These are phyloP conservation scores for Otolemur crassicaudatus DNA, from an alignment of 2,797 vertebrate species.

Conservation along the genomic window DNA sequence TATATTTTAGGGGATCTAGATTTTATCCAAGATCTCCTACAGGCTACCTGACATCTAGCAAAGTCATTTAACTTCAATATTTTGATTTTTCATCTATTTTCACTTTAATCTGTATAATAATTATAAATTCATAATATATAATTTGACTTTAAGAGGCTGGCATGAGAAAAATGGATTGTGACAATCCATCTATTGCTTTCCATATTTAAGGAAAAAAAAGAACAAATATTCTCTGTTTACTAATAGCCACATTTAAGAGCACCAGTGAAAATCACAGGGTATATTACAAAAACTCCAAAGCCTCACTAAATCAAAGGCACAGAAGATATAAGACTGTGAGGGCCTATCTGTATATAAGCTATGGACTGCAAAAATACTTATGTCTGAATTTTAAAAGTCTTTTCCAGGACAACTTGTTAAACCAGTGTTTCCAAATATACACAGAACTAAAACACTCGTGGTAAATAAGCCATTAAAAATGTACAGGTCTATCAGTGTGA, in stretches of 20 bases:
- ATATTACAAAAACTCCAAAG: slow-evolving; percentile 22
- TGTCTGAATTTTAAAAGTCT: not conserved
- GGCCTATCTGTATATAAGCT: not conserved
- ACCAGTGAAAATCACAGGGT: not conserved
- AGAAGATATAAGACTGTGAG: not conserved
- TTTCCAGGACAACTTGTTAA: slow-evolving; percentile 41
- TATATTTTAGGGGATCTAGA: not conserved
- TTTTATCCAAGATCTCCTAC: slow-evolving; percentile 16
- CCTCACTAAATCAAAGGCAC: not conserved
- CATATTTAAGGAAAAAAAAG: not conserved
- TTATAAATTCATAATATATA: slow-evolving; percentile 4
- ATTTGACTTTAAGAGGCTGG: slow-evolving; percentile 32
- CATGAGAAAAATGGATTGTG: slow-evolving; percentile 29
- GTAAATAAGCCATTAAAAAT: slow-evolving; percentile 21
- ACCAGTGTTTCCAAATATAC: not conserved
- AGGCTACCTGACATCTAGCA: not conserved
- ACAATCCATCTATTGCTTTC: not conserved
- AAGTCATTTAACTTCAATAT: slow-evolving; percentile 9
- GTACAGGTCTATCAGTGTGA: not conserved
- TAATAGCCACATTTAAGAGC: not conserved
- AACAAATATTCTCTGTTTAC: not conserved
- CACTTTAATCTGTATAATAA: slow-evolving; percentile 33
- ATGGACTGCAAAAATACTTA: not conserved
- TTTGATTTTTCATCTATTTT: slow-evolving; percentile 19
- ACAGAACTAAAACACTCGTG: slow-evolving; percentile 49